These are phyloP conservation scores for Autographa gamma DNA, from an alignment of 2,888 invertebrate genomes.

Conservation along the genomic window DNA sequence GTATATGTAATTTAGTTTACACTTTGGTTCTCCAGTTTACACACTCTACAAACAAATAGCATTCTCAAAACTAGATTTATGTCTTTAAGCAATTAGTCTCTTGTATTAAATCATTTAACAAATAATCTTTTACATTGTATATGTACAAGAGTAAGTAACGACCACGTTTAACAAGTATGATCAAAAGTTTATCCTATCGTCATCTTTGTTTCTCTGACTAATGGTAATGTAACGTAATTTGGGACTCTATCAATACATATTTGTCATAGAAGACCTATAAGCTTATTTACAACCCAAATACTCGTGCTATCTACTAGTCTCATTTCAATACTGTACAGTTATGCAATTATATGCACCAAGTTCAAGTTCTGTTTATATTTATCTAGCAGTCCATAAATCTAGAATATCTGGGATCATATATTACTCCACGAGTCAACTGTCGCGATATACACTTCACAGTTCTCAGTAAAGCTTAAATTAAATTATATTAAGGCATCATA, in stretches of 20 bases:
- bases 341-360: not conserved
- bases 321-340: not conserved
- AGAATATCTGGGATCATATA: not conserved
- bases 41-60: too few species aligned
- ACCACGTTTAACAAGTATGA: too few species aligned
- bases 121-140: not conserved
- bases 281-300: not conserved
- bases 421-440: not conserved
- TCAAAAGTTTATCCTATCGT: not conserved
- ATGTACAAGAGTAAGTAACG: not conserved
- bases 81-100: too few species aligned
- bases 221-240: not conserved
- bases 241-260: not conserved
- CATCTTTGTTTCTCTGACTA: not conserved
- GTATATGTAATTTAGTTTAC: not conserved
- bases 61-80: too few species aligned
- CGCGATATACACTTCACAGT: not conserved
- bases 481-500: not conserved
- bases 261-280: not conserved
- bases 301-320: not conserved
- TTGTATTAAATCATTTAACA: too few species aligned
- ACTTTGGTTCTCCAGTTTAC: too few species aligned
- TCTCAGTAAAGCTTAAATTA: not conserved
- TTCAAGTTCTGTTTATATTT: not conserved
- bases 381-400: not conserved